A percentile compares a stretch with the other conserved stretches of the same genome.
Conservation (phyloP, 2,888 invertebrate species). For the Priocnemis perturbator region DNA sequence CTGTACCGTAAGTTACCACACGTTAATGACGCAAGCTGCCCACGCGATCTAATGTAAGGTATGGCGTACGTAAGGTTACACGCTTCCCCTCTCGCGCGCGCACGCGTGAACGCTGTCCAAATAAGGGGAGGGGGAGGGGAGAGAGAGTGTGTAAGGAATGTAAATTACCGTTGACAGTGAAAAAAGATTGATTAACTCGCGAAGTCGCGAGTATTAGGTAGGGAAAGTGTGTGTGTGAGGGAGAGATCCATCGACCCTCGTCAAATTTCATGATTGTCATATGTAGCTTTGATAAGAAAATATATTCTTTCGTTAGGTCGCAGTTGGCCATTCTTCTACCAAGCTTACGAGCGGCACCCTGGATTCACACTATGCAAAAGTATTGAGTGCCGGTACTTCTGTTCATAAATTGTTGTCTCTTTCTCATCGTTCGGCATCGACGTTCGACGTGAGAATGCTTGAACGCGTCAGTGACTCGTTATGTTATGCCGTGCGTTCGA, state of each 20-base stretch:
- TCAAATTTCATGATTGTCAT: constrained; percentile 43
- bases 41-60: constrained; percentile 53
- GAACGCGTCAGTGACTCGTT: not conserved
- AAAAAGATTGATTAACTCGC: constrained; percentile 41
- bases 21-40: constrained; percentile 60
- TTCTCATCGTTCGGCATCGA: too few species aligned
- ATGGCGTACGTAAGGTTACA: constrained; percentile 23
- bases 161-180: constrained; percentile 35
- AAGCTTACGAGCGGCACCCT: too few species aligned
- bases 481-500: too few species aligned
- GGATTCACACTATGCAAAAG: too few species aligned
- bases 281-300: too few species aligned
- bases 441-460: constrained; percentile 14
- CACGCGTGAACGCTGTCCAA: constrained; percentile 7
- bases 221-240: too few species aligned
- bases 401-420: too few species aligned
- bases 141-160: constrained; percentile 22
- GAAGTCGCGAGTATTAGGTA: constrained; percentile 32
- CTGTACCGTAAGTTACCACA: constrained; percentile 53
- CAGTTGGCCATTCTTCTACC: too few species aligned
- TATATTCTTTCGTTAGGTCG: too few species aligned
- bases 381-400: too few species aligned
- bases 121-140: too few species aligned
- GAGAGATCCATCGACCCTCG: constrained; percentile 47
- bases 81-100: constrained; percentile 35